Percentiles rank a stretch among this genome's conserved stretches.
Evolutionary conservation across 1,140 invertebrate species (phyloP).

Genomic region (Dufourea novaeangliae): DNA sequence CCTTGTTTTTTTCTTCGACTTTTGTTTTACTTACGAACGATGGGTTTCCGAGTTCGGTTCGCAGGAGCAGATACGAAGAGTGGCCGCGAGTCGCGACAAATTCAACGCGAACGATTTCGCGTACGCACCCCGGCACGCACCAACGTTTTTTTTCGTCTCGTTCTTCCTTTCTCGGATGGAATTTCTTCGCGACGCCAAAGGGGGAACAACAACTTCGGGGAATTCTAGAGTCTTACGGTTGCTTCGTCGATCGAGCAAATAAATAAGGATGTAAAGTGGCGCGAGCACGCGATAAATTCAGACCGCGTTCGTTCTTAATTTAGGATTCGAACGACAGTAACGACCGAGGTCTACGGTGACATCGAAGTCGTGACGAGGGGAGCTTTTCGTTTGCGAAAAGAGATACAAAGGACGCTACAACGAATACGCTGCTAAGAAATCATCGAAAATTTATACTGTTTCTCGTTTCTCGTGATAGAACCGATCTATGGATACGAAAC

Average conservation of each 20-base stretch:
- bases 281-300: constrained; percentile 67
- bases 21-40: too few relatives aligned
- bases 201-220: neutral
- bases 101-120: constrained; percentile 18
- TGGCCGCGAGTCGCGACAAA: constrained; percentile 23
- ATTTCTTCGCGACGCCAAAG: neutral
- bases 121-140: neutral
- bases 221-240: constrained; percentile 69
- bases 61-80: too few relatives aligned
- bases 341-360: neutral
- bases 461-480: too few relatives aligned
- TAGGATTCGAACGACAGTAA: constrained; percentile 59
- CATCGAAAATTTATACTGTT: neutral
- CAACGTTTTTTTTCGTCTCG: too few relatives aligned
- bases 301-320: constrained; percentile 70
- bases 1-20: neutral
- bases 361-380: neutral
- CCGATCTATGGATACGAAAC: too few relatives aligned
- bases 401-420: neutral
- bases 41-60: neutral
- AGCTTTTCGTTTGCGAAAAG: too few relatives aligned
- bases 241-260: constrained; percentile 45
- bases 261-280: constrained; percentile 64
- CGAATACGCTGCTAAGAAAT: neutral
- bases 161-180: neutral